Evolutionary conservation across 2,888 invertebrate genomes (phyloP).

Genomic region (Ophion ventricosus): DNA sequence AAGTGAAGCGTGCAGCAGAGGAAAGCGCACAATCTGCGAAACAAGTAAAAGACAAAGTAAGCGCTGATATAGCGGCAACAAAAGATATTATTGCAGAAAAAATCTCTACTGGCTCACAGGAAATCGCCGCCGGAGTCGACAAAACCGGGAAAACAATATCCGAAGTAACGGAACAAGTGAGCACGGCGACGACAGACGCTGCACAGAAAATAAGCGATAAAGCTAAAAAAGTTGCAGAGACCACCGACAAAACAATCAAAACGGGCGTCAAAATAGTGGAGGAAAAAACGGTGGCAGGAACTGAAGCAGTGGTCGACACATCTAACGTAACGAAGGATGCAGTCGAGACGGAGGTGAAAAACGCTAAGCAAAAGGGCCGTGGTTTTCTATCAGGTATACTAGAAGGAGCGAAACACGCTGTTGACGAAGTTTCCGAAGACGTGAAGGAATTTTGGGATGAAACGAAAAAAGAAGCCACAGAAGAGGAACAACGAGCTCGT

Average conservation of each 20-base stretch:
- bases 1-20: conserved; percentile 36
- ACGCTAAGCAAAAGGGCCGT: conserved; percentile 62
- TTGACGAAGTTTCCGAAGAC: conserved; percentile 68
- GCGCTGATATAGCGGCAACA: conserved; percentile 77
- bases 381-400: conserved; percentile 69
- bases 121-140: conserved; percentile 80
- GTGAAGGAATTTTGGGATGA: conserved; percentile 70
- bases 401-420: conserved; percentile 66
- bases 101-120: conserved; percentile 68
- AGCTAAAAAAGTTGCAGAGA: conserved; percentile 19
- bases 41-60: conserved; percentile 57
- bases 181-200: conserved; percentile 30
- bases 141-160: conserved; percentile 41
- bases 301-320: conserved; percentile 47
- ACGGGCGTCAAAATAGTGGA: conserved; percentile 64
- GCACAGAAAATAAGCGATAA: conserved; percentile 58
- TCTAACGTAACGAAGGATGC: conserved; percentile 51
- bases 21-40: conserved; percentile 47
- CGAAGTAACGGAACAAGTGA: background rate
- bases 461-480: conserved; percentile 65
- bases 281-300: conserved; percentile 38
- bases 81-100: background rate
- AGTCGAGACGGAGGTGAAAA: conserved; percentile 57
- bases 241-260: conserved; percentile 63
- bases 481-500: conserved; percentile 63